Percentiles rank a stretch among this genome's conserved stretches.
Evolutionary conservation across 2,113 vertebrate genomes (phyloP).

Genomic region (Noctilio leporinus): DNA sequence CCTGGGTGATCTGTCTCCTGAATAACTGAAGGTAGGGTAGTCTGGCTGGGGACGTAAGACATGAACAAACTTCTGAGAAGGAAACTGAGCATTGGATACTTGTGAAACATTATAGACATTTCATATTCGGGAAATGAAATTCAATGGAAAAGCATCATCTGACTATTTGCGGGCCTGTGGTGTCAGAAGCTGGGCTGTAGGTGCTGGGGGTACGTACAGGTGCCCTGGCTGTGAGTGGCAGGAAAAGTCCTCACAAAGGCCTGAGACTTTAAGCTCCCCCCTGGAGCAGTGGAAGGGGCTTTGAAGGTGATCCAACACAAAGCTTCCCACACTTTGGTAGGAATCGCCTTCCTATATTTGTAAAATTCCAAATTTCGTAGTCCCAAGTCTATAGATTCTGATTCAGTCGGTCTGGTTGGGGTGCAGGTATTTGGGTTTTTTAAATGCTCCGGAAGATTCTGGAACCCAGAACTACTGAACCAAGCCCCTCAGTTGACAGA

Average conservation of each 20-base stretch:
- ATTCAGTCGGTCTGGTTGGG: not conserved
- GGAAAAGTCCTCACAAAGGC: not conserved
- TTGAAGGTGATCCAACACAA: not conserved
- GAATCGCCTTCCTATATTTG: not conserved
- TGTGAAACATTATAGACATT: not conserved
- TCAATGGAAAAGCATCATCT: not conserved
- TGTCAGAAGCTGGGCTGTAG: not conserved
- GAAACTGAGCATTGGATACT: not conserved
- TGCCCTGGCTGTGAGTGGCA: not conserved
- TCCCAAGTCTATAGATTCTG: not conserved
- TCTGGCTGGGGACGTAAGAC: not conserved
- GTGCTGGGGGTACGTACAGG: not conserved
- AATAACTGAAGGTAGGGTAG: not conserved
- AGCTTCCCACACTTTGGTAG: not conserved
- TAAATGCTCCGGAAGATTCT: not conserved
- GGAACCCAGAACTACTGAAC: not conserved
- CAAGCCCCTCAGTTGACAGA: not conserved
- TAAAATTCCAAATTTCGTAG: not conserved
- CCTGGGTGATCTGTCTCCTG: not conserved
- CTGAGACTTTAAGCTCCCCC: not conserved
- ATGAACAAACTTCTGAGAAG: not conserved
- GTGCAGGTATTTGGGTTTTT: not conserved
- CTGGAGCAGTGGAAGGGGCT: not conserved
- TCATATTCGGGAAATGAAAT: not conserved
- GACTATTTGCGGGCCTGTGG: accelerated